A percentile compares a stretch with the other conserved stretches of the same genome.
Evolutionary conservation across 2,113 vertebrate genomes (phyloP).

Genomic region (Nothocercus nigrocapillus): DNA sequence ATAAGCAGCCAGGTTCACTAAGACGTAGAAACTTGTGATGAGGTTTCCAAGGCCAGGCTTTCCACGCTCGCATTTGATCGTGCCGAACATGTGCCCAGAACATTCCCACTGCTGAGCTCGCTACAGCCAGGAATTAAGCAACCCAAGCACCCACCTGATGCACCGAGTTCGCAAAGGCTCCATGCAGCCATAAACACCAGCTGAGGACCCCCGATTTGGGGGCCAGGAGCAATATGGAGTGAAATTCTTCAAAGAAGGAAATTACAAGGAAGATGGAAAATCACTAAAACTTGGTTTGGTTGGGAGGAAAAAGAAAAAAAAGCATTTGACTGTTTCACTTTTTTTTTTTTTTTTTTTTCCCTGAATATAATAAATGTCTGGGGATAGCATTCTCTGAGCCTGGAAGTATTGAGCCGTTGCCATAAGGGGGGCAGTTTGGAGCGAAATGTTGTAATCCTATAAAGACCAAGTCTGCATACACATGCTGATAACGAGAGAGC

Average conservation of each 20-base stretch:
- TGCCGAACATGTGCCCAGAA: background rate
- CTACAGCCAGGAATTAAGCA: background rate
- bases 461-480: background rate
- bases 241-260: background rate
- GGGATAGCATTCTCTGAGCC: background rate
- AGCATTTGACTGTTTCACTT: accelerated
- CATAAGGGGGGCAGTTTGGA: background rate
- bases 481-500: background rate
- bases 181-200: background rate
- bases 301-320: background rate
- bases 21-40: background rate
- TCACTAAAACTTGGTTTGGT: background rate
- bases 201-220: background rate
- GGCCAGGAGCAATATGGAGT: background rate
- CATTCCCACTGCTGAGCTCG: background rate
- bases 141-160: background rate
- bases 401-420: background rate
- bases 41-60: background rate
- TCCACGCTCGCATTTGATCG: background rate
- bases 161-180: background rate
- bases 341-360: background rate
- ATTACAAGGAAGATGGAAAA: background rate
- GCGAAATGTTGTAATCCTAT: background rate
- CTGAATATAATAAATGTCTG: background rate
- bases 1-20: background rate